Evolutionary conservation across 2,888 invertebrate species (phyloP).

Genomic region (Acleris sparsana): DNA sequence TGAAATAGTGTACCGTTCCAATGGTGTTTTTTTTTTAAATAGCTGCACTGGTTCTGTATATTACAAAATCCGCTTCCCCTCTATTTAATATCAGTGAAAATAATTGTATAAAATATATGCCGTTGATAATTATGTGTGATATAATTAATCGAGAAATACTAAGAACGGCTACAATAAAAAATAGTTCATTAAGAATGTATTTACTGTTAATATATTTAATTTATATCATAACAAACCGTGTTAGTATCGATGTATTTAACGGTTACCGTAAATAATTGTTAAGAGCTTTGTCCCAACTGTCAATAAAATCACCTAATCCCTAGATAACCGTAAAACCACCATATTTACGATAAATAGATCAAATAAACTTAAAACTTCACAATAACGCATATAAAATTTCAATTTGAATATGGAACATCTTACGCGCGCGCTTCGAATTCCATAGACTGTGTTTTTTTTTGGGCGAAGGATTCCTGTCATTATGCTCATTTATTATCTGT

Average conservation of each 20-base stretch:
- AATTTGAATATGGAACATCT: conserved; percentile 56
- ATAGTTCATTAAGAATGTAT: too few relatives aligned
- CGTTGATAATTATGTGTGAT: too few relatives aligned
- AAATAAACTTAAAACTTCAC: conserved; percentile 38
- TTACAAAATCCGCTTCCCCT: too few relatives aligned
- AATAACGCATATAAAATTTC: conserved; percentile 49
- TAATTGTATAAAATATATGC: too few relatives aligned
- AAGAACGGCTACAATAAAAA: too few relatives aligned
- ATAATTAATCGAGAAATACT: too few relatives aligned
- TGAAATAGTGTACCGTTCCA: too few relatives aligned
- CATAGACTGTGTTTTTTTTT: conserved; percentile 65
- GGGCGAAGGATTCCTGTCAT: conserved; percentile 68
- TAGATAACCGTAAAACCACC: conserved; percentile 36
- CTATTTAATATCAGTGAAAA: too few relatives aligned
- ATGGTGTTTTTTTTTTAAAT: too few relatives aligned
- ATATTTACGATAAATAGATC: conserved; percentile 43
- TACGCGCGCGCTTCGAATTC: conserved; percentile 63
- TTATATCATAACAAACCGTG: too few relatives aligned
- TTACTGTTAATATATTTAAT: too few relatives aligned
- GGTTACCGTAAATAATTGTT: neutral
- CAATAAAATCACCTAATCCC: conserved; percentile 39
- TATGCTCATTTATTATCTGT: conserved; percentile 70
- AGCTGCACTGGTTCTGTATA: too few relatives aligned
- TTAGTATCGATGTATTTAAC: neutral
- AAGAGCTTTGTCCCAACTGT: neutral